Evolutionary conservation across 2,888 invertebrate species (phyloP).

Genomic region (Agrypnus murinus): DNA sequence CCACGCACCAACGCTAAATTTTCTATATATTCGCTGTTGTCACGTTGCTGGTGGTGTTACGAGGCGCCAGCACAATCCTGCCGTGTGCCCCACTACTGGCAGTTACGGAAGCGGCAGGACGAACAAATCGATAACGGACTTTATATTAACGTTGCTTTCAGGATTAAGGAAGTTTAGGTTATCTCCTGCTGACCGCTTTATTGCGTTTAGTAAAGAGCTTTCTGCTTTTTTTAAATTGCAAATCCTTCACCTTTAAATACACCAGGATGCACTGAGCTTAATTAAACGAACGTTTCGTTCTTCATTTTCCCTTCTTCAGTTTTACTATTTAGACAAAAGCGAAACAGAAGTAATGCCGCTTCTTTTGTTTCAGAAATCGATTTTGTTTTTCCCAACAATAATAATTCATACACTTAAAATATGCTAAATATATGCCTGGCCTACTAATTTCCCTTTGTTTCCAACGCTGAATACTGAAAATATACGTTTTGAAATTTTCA

Average conservation of each 20-base stretch:
- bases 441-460: too few species aligned
- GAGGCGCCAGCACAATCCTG: constrained; percentile 42
- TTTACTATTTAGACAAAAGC: too few species aligned
- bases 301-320: too few species aligned
- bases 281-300: too few species aligned
- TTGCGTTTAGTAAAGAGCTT: neutral
- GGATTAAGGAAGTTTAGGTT: constrained; percentile 35
- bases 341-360: too few species aligned
- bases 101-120: constrained; percentile 41
- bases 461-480: too few species aligned
- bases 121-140: constrained; percentile 46
- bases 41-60: constrained; percentile 42
- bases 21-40: constrained; percentile 36
- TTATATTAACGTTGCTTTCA: constrained; percentile 28
- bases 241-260: constrained; percentile 2
- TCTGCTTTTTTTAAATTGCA: constrained; percentile 36
- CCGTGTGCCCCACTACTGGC: constrained; percentile 39
- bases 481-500: too few species aligned
- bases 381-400: too few species aligned
- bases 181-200: constrained; percentile 25
- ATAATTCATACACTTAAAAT: too few species aligned
- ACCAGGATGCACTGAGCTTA: too few species aligned
- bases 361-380: too few species aligned
- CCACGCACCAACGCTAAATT: constrained; percentile 13
- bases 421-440: too few species aligned